A percentile compares a stretch with the other conserved stretches of the same genome.
These are phyloP conservation scores for Bombyx mori DNA, from an alignment of 1,140 invertebrate species.

Conservation along the genomic window DNA sequence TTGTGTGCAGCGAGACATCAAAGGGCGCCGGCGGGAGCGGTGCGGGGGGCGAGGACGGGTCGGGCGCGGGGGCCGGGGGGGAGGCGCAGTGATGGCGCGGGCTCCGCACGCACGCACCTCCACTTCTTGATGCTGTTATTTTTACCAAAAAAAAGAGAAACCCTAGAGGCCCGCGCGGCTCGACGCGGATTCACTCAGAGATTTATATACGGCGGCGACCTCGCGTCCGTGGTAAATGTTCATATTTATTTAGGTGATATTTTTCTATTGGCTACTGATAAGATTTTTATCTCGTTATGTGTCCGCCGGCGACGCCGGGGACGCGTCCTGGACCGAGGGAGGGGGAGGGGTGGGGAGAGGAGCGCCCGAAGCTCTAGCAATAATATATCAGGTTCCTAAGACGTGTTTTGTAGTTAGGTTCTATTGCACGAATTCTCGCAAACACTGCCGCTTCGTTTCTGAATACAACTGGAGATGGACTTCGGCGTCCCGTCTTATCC, in stretches of 20 bases:
- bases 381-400: slow-evolving; percentile 71
- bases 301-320: slow-evolving; percentile 36
- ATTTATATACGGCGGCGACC: slow-evolving; percentile 17
- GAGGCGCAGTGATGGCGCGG: slow-evolving; percentile 36
- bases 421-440: slow-evolving; percentile 68
- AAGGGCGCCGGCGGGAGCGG: slow-evolving; percentile 21
- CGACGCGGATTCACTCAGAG: neutral
- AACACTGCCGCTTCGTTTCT: slow-evolving; percentile 66
- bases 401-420: slow-evolving; percentile 69
- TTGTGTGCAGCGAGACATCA: slow-evolving; percentile 32
- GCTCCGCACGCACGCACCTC: slow-evolving; percentile 35
- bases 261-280: slow-evolving; percentile 70
- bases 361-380: slow-evolving; percentile 65
- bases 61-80: slow-evolving; percentile 25
- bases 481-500: slow-evolving; percentile 47
- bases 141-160: slow-evolving; percentile 56
- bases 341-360: slow-evolving; percentile 30
- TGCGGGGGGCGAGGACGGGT: slow-evolving; percentile 11
- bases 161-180: slow-evolving; percentile 11
- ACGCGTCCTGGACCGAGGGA: slow-evolving; percentile 28
- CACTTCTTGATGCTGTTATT: slow-evolving; percentile 55
- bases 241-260: slow-evolving; percentile 70
- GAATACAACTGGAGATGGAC: slow-evolving; percentile 41
- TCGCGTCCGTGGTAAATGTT: slow-evolving; percentile 40
- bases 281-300: slow-evolving; percentile 61